Base-by-base conservation (phyloP, 2,797 vertebrate species). In the Euthynnus affinis region DNA sequence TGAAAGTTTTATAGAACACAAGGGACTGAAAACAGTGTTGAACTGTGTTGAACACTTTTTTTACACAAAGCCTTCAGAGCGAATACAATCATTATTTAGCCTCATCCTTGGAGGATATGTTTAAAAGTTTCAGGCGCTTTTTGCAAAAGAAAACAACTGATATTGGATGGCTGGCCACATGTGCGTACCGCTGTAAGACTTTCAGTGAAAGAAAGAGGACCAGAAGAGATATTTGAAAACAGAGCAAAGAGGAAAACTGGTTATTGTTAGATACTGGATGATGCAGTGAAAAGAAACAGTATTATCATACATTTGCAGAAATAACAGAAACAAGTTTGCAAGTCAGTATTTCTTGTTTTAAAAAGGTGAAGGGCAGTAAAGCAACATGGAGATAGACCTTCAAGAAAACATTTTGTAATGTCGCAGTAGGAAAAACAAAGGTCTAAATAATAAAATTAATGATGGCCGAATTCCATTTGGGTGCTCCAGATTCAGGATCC, bases 11-110 rank as follows among this genome's bases (percentile, higher is more conserved):
- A 34, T 60, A 52, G 32, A 46, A 23, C 25, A 56, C 3, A 62
- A 59, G 51, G 53, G 57, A 9, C n/a, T 59, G 40, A 40, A 40
- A 73, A 53, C 68, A 23, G 42, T 25, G 3, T 56, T 53, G 46
- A 13, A 20, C 49, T 27, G n/a, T n/a, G n/a, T n/a, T n/a, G n/a
- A n/a, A n/a, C 65, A 18, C 40, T 44, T 22, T 37, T 51, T 63
- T 55, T 15, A 52, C 40, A 51, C 12, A 42, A 63, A 37, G 32
- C 81, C 27, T 72, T 67, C 64, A 78, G 80, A 85, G 64, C n/a
- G 29, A 71, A 49, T 68, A 4, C 2, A 48, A 74, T 56, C 49
- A 71, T 78, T 61, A 1, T 56, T 60, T 70, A 52, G 9, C 59
- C 4, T n/a, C 23, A 29, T 49, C 66, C 72, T 49, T 62, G 23